Conservation (phyloP, 2,888 invertebrate species). For the Drosophila mimica region DNA sequence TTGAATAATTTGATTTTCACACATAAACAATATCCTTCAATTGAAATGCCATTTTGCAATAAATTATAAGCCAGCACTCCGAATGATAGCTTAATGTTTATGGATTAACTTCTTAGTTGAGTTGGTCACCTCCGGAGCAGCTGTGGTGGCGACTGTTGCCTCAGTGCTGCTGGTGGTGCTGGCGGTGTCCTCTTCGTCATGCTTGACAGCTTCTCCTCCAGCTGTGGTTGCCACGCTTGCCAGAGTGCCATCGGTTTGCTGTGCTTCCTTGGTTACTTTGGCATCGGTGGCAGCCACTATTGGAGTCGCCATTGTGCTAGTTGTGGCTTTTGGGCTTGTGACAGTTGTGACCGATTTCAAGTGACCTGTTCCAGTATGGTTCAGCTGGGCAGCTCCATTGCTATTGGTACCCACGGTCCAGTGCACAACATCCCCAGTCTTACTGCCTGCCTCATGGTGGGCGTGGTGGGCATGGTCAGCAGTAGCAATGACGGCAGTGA, state of each 20-base stretch:
- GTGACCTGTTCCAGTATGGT: background rate
- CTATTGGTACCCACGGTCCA: conserved; percentile 30
- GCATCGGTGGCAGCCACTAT: background rate
- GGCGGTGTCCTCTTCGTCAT: background rate
- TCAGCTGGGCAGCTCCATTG: conserved; percentile 46
- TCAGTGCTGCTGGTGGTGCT: background rate
- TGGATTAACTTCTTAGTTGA: conserved; percentile 13
- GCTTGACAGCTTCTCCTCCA: conserved; percentile 23
- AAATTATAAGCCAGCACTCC: background rate
- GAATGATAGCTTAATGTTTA: background rate
- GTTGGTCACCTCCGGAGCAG: conserved; percentile 18
- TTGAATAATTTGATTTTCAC: no score
- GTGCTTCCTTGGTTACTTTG: background rate
- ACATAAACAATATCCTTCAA: no score
- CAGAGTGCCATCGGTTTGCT: background rate
- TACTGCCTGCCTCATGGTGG: conserved; percentile 15
- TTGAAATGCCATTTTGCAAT: no score
- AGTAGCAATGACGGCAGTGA: conserved; percentile 11
- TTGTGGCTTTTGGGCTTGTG: background rate
- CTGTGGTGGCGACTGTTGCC: background rate
- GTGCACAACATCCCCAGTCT: conserved; percentile 43
- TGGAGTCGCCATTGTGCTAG: background rate
- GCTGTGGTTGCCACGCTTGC: background rate
- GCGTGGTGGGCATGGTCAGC: conserved; percentile 34
- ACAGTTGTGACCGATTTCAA: background rate